phyloP scores from a whole-genome alignment of 2,113 vertebrate species.

The Aspiorhynchus laticeps region DNA sequence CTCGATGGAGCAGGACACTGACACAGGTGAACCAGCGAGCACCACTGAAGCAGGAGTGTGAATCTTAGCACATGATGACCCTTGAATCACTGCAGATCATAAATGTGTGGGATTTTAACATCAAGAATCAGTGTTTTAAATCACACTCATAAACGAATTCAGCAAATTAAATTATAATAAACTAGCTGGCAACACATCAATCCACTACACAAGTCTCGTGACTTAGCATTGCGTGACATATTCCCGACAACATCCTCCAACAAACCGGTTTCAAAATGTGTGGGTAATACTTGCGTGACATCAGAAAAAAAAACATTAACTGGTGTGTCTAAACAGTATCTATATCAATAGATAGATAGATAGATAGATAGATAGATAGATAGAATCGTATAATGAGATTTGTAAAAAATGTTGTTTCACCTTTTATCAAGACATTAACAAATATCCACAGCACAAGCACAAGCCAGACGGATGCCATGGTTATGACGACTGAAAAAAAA shows the following conservation, averaged over 20 bases:
- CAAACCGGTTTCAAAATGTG: slow-evolving; percentile 35
- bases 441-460: slow-evolving; percentile 61
- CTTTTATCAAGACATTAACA: slow-evolving; percentile 54
- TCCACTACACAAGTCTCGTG: slow-evolving; percentile 3
- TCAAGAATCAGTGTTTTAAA: not conserved
- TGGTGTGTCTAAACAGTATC: not conserved
- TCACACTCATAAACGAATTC: not conserved
- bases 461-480: slow-evolving; percentile 67
- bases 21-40: slow-evolving; percentile 77
- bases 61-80: slow-evolving; percentile 74
- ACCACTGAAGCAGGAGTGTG: slow-evolving; percentile 65
- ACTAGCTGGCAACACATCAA: not conserved
- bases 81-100: slow-evolving; percentile 48
- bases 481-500: slow-evolving; percentile 64
- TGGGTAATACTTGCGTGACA: slow-evolving; percentile 22
- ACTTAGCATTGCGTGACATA: slow-evolving; percentile 36
- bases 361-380: no score
- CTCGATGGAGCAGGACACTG: slow-evolving; percentile 79
- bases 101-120: not conserved
- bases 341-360: not conserved
- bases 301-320: slow-evolving; percentile 9
- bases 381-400: not conserved
- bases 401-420: slow-evolving; percentile 55
- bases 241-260: slow-evolving; percentile 44
- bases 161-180: not conserved